Conservation (phyloP, 2,797 vertebrate species). For the Enteromius viviparus region DNA sequence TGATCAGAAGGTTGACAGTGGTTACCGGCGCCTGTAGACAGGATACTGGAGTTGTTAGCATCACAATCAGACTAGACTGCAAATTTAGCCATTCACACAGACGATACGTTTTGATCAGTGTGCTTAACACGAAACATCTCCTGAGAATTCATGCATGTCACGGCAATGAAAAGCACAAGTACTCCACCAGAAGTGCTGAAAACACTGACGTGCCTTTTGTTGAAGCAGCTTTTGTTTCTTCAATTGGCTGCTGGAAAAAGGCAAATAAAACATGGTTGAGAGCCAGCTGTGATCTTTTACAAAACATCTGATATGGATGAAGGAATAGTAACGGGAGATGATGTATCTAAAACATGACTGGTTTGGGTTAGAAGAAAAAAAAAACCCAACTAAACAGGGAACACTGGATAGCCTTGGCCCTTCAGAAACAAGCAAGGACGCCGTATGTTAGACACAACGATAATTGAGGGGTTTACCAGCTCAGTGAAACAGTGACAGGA, state of each 20-base stretch:
- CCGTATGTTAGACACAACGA: conserved; percentile 42
- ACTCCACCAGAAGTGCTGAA: conserved; percentile 49
- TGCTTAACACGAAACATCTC: conserved; percentile 41
- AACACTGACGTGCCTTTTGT: conserved; percentile 53
- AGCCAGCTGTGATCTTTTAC: conserved; percentile 67
- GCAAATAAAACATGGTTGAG: conserved; percentile 54
- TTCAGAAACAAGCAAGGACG: conserved; percentile 69
- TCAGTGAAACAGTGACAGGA: background rate
- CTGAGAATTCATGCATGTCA: conserved; percentile 43
- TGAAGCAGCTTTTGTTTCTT: conserved; percentile 56
- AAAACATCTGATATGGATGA: conserved; percentile 70
- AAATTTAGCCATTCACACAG: conserved; percentile 53
- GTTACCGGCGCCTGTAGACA: background rate
- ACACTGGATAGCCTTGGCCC: conserved; percentile 66
- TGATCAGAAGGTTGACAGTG: conserved; percentile 28
- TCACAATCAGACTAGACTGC: conserved; percentile 48
- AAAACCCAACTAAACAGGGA: conserved; percentile 54
- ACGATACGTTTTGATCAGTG: conserved; percentile 41
- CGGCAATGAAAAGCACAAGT: conserved; percentile 57
- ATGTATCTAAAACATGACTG: conserved; percentile 58
- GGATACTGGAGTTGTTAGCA: conserved; percentile 35
- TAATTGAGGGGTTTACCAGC: conserved; percentile 16
- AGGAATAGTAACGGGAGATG: conserved; percentile 62
- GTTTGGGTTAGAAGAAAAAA: conserved; percentile 59
- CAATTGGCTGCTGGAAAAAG: conserved; percentile 54